Percentiles rank a stretch among this genome's conserved stretches.
These are phyloP conservation scores for Triplophysa dalaica DNA, from an alignment of 2,113 vertebrate species.

Conservation along the genomic window DNA sequence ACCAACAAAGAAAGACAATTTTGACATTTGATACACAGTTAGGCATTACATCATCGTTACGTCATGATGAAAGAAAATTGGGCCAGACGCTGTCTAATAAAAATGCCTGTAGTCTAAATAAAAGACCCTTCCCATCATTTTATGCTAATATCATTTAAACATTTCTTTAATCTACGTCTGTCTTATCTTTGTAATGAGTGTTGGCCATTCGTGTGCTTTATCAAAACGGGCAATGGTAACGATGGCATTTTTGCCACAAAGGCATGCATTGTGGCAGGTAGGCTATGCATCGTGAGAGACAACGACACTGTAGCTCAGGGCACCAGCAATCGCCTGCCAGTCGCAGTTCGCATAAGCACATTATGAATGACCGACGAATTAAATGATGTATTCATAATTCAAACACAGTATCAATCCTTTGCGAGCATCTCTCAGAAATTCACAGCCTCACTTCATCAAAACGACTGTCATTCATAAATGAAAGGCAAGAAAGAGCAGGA, in stretches of 20 bases:
- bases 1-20: slow-evolving; percentile 23
- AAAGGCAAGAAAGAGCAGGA: slow-evolving; percentile 8
- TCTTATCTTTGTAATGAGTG: not conserved
- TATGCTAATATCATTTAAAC: not conserved
- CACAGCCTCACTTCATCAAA: slow-evolving; percentile 6
- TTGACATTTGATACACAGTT: slow-evolving; percentile 10
- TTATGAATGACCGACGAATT: slow-evolving; percentile 23
- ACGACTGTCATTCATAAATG: slow-evolving; percentile 22
- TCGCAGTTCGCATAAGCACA: not conserved
- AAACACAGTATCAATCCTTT: not conserved
- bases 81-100: slow-evolving; percentile 20
- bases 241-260: slow-evolving; percentile 44
- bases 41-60: slow-evolving; percentile 28
- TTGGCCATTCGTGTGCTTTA: slow-evolving; percentile 7
- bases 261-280: slow-evolving; percentile 40
- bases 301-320: slow-evolving; percentile 35
- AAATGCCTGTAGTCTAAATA: not conserved
- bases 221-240: not conserved
- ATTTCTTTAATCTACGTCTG: not conserved
- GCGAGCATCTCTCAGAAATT: not conserved
- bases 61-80: slow-evolving; percentile 8
- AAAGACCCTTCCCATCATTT: not conserved
- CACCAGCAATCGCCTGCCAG: slow-evolving; percentile 25
- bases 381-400: not conserved
- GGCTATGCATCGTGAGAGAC: slow-evolving; percentile 37